Percentiles rank a stretch among this genome's conserved stretches.
These are phyloP conservation scores for Cephus pygmeus DNA, from an alignment of 2,888 invertebrate species.

Conservation along the genomic window DNA sequence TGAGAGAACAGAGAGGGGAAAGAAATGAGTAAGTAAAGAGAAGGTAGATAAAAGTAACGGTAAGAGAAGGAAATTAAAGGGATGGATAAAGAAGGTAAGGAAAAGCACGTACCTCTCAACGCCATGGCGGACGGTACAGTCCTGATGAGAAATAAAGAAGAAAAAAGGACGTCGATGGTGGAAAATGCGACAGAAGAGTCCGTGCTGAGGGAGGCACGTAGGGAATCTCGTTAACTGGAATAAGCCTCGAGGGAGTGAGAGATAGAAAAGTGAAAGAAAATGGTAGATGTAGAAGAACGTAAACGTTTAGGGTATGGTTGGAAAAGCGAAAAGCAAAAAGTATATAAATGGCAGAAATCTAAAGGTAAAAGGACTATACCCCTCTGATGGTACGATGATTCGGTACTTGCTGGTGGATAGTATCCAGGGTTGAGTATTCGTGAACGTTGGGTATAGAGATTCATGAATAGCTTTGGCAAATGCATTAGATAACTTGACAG, in stretches of 20 bases:
- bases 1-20: background rate
- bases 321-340: background rate
- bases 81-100: background rate
- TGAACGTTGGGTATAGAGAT: background rate
- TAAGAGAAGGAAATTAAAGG: background rate
- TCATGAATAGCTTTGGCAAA: background rate
- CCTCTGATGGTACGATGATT: background rate
- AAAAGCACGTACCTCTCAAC: background rate
- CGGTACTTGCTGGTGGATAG: background rate
- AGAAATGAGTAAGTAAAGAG: background rate
- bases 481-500: background rate
- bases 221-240: background rate
- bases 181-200: slow-evolving; percentile 34
- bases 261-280: slow-evolving; percentile 16
- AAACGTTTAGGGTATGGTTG: slow-evolving; percentile 10
- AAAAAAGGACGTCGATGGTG: background rate
- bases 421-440: background rate
- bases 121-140: background rate
- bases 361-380: background rate
- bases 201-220: slow-evolving; percentile 25
- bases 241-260: slow-evolving; percentile 6
- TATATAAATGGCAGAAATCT: background rate
- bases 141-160: background rate
- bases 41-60: background rate
- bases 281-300: slow-evolving; percentile 20